Conservation (phyloP, 2,888 invertebrate species). For the Deilephila elpenor region DNA sequence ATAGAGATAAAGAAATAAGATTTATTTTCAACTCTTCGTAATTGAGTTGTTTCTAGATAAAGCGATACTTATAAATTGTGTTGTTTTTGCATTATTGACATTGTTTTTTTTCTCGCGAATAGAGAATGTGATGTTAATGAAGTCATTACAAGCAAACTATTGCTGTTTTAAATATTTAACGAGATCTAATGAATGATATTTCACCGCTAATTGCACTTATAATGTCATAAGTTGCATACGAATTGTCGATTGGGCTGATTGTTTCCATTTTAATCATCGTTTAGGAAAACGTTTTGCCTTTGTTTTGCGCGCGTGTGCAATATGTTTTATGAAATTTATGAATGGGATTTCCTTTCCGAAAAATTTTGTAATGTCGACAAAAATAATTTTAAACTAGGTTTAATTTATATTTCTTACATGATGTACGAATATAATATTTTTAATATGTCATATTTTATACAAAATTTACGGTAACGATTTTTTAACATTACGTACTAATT, state of each 20-base stretch:
- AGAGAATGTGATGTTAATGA: constrained; percentile 48
- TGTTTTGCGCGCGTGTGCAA: constrained; percentile 45
- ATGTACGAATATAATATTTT: neutral
- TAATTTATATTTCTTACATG: neutral
- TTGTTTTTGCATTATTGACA: constrained; percentile 18
- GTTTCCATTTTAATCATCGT: constrained; percentile 56
- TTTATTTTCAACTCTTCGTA: neutral
- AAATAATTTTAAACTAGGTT: constrained; percentile 29
- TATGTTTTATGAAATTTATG: constrained; percentile 54
- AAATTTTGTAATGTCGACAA: constrained; percentile 48
- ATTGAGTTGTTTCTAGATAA: constrained; percentile 17
- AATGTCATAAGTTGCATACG: constrained; percentile 75
- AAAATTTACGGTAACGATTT: no score
- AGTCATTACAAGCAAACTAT: constrained; percentile 58
- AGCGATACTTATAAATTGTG: neutral
- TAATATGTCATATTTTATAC: no score
- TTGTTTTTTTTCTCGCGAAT: constrained; percentile 16
- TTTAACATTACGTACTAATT: no score
- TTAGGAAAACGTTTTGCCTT: constrained; percentile 48
- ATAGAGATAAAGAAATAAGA: neutral
- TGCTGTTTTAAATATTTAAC: constrained; percentile 79
- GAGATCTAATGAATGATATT: constrained; percentile 78
- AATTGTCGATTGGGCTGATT: constrained; percentile 75
- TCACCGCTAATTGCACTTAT: constrained; percentile 67
- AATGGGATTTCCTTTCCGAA: constrained; percentile 61